Evolutionary conservation across 2,113 vertebrate species (phyloP), one percentile per base, ranked within the genome.

Genomic region (Vicugna pacos): DNA sequence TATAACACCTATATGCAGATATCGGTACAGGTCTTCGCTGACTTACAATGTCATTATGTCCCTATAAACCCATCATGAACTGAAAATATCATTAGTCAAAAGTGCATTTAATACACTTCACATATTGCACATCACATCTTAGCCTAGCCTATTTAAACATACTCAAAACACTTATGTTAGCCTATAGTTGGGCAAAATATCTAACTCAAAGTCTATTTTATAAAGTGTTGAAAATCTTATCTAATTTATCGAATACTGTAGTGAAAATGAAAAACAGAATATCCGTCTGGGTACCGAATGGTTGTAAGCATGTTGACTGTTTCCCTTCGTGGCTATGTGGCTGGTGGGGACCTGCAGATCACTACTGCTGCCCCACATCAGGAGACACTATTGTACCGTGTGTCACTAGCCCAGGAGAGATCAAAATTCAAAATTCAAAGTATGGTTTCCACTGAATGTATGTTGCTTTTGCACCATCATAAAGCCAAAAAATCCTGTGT

Each of bases 401-500:
- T 46, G 8, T 46, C 48, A 8, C 19, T 77, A 77, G 30, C 48
- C 75, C 2, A 6, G 30, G 50, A 77, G 11, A 22, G 48, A 52
- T 22, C 17, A 54, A 54, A 77, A 22, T n/a, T 52, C 75, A 77
- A 77, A 77, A 48, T 77, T 56, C 22, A 2, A 15, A 42, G 38
- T 42, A 42, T 42, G 38, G 38, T 42, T 42, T 42, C 38, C 38
- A 42, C 38, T 42, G 38, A 42, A 24, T 14, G 20, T 8, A 12
- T 56, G 26, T 56, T 4, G 54, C 52, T 79, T 26, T 56, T 20
- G 35, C 52, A 35, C 76, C 32, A 35, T 35, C n/a, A 35, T n/a
- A 56, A 35, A 56, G 76, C 9, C 1, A 0, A 56, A 79, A 54
- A 24, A 56, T 14, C 0, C 0, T 56, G 56, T 4, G 19, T 26